These are phyloP conservation scores for Dasysyrphus tricinctus DNA, from an alignment of 2,888 invertebrate genomes.

Conservation along the genomic window DNA sequence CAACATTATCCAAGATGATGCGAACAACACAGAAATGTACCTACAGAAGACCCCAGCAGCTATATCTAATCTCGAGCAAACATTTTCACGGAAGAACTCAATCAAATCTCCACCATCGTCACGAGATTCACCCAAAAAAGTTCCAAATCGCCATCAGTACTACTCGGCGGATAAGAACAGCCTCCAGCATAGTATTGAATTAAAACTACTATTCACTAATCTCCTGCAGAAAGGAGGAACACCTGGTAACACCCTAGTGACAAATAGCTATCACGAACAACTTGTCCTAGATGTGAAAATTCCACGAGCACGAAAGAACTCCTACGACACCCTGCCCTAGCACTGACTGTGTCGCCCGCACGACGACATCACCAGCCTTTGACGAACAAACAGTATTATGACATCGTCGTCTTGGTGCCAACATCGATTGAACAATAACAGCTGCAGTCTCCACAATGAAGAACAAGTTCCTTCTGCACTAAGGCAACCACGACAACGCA, in stretches of 20 bases:
- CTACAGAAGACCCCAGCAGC: constrained; percentile 85
- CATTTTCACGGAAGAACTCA: constrained; percentile 82
- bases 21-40: constrained; percentile 85
- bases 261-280: constrained; percentile 83
- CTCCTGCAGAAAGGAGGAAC: constrained; percentile 53
- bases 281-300: constrained; percentile 79
- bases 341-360: constrained; percentile 75
- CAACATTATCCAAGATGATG: constrained; percentile 77
- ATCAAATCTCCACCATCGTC: constrained; percentile 81
- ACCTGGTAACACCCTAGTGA: constrained; percentile 79
- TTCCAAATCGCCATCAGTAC: constrained; percentile 76
- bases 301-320: constrained; percentile 82
- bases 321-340: constrained; percentile 81
- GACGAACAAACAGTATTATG: constrained; percentile 58
- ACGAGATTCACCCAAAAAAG: constrained; percentile 76
- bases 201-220: constrained; percentile 69
- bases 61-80: constrained; percentile 81
- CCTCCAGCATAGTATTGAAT: constrained; percentile 81
- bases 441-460: constrained; percentile 84
- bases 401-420: constrained; percentile 71
- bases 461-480: constrained; percentile 88
- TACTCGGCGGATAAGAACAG: constrained; percentile 80
- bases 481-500: constrained; percentile 78
- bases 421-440: constrained; percentile 76
- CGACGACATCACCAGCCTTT: constrained; percentile 63